These are phyloP conservation scores for Falco columbarius DNA, from an alignment of 2,797 vertebrate genomes.

Conservation along the genomic window DNA sequence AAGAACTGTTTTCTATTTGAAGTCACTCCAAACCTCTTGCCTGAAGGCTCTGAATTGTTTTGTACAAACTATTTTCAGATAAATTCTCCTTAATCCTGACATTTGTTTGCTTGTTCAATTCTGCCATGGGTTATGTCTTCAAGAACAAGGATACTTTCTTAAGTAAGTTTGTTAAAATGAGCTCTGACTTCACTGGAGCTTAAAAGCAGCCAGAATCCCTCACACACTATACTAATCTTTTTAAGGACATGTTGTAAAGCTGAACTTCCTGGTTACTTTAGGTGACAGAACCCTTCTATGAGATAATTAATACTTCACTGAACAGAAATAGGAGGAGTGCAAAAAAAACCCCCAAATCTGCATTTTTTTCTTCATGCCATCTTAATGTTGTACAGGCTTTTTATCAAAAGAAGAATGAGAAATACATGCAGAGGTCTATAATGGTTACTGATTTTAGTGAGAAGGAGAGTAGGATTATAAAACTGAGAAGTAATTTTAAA, in stretches of 20 bases:
- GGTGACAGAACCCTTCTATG: background rate
- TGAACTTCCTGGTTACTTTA: background rate
- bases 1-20: background rate
- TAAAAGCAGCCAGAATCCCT: background rate
- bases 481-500: background rate
- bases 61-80: background rate
- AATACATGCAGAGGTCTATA: background rate
- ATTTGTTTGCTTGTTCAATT: background rate
- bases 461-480: background rate
- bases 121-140: background rate
- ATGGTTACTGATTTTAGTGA: background rate
- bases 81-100: background rate
- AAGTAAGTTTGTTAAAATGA: background rate
- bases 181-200: background rate
- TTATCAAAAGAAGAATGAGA: background rate
- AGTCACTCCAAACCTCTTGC: background rate
- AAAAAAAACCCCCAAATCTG: fast-evolving
- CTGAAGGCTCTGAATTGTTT: background rate
- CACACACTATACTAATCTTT: background rate
- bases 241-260: background rate
- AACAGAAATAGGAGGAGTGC: background rate
- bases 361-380: background rate
- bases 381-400: background rate
- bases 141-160: background rate
- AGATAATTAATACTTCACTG: background rate